A percentile compares a stretch with the other conserved stretches of the same genome.
These are phyloP conservation scores for Bothrops jararaca DNA, from an alignment of 2,113 vertebrate genomes.

Conservation along the genomic window DNA sequence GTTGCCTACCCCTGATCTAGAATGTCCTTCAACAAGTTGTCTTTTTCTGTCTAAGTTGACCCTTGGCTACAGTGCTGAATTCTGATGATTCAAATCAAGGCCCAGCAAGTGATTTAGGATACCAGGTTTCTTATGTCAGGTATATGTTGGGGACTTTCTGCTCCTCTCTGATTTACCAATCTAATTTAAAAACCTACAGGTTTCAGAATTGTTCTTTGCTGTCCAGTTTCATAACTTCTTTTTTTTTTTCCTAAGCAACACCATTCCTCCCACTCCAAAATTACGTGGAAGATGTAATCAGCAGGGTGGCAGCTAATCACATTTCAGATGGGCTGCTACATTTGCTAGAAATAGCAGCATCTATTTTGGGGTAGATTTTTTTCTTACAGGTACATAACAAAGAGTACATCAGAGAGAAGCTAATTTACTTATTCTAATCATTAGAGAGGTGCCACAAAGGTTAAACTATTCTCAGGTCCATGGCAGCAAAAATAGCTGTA, in stretches of 20 bases:
- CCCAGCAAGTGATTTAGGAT: not conserved
- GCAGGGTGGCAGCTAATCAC: conserved; percentile 10
- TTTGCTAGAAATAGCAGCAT: conserved; percentile 16
- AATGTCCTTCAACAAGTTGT: not conserved
- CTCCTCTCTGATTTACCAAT: too few relatives aligned
- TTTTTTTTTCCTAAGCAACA: not conserved
- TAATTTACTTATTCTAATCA: conserved; percentile 18
- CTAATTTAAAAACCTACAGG: not conserved
- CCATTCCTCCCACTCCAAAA: not conserved
- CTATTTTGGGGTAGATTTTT: conserved; percentile 23
- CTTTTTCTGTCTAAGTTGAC: not conserved
- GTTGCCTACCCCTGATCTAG: not conserved
- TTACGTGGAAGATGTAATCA: conserved; percentile 5
- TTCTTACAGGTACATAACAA: conserved; percentile 28
- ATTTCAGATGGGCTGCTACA: conserved; percentile 20
- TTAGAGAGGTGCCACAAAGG: conserved; percentile 1
- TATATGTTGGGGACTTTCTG: not conserved
- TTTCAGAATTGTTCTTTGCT: not conserved
- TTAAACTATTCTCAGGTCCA: conserved; percentile 1
- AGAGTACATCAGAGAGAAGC: conserved; percentile 14
- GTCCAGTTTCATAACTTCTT: not conserved
- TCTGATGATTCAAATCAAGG: not conserved
- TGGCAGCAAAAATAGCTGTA: conserved; percentile 14
- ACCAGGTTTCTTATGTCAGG: not conserved
- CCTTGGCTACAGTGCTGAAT: too few relatives aligned